Evolutionary conservation across 2,797 vertebrate species (phyloP), one percentile per base, ranked within the genome.

Genomic region (Delichon dasypus): DNA sequence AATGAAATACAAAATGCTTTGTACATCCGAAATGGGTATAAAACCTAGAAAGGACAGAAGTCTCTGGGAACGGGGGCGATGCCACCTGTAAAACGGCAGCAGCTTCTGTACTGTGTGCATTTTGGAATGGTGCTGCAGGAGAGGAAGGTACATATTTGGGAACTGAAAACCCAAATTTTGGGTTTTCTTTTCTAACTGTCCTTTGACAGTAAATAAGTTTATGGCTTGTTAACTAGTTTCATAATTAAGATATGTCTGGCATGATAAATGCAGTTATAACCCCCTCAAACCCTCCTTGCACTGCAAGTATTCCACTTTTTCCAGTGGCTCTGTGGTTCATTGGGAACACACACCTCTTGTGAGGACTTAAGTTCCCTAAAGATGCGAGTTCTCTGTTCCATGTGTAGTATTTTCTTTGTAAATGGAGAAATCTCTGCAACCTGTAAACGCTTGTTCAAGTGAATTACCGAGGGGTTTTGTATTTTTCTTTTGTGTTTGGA

Each of bases 401-500:
- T 9, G 17, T 47, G 50, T 53, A 11, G 48, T 71, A 50, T 75
- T 83, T 93, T 21, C 51, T 75, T 66, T 87, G 70, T 79, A 68
- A 87, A 86, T 57, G 75, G 88, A 78, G 82, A 89, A 94, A 71
- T 55, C 70, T 89, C 88, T 93, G 73, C 89, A 76, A 91, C 70
- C 68, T 93, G 81, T 82, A 72, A 83, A 60, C n/a, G 9, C 88
- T 84, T 81, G 79, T 90, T 88, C 84, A 66, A 17, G 92, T 91
- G 83, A 81, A 88, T 77, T 88, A 45, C 40, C 40, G 26, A 77
- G 66, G 66, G 60, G 22, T 44, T 88, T 85, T 95, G 78, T 95
- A 75, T 83, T 88, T 91, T 90, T 78, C 50, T 90, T 91, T 82
- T 82, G 79, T 45, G 10, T 87, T 91, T 89, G 94, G 76, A 96